Evolutionary conservation across 2,113 vertebrate genomes (phyloP).

Genomic region (Arenaria interpres): DNA sequence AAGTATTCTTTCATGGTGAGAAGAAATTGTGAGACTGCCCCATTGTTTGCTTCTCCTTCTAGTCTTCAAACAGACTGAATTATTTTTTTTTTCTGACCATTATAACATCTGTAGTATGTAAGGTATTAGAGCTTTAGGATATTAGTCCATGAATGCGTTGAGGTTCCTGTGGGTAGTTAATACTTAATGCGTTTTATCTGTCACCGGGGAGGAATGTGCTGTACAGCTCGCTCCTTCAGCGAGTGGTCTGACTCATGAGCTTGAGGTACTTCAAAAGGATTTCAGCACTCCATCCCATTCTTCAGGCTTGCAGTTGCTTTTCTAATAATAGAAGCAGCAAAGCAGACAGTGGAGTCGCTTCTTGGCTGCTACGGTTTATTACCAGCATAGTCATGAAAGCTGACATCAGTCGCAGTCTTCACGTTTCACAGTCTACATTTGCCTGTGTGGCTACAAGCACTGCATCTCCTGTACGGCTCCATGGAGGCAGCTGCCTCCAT

Average conservation of each 20-base stretch:
- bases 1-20: not conserved
- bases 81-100: not conserved
- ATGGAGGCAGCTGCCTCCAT: not conserved
- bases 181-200: constrained; percentile 19
- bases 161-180: constrained; percentile 22
- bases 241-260: constrained; percentile 23
- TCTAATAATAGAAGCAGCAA: constrained; percentile 45
- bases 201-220: constrained; percentile 6
- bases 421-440: not conserved
- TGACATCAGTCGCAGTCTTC: not conserved
- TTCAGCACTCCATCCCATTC: constrained; percentile 1
- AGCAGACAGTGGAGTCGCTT: not conserved
- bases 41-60: not conserved
- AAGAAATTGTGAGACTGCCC: not conserved
- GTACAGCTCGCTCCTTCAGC: not conserved
- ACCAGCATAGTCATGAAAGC: not conserved
- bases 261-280: not conserved
- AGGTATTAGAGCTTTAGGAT: not conserved
- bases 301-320: constrained; percentile 30
- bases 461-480: fast-evolving
- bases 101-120: not conserved
- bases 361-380: not conserved
- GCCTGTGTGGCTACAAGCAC: not conserved
- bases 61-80: not conserved
- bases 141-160: not conserved